phyloP scores from a whole-genome alignment of 2,113 vertebrate species.

The Nothocercus nigrocapillus region DNA sequence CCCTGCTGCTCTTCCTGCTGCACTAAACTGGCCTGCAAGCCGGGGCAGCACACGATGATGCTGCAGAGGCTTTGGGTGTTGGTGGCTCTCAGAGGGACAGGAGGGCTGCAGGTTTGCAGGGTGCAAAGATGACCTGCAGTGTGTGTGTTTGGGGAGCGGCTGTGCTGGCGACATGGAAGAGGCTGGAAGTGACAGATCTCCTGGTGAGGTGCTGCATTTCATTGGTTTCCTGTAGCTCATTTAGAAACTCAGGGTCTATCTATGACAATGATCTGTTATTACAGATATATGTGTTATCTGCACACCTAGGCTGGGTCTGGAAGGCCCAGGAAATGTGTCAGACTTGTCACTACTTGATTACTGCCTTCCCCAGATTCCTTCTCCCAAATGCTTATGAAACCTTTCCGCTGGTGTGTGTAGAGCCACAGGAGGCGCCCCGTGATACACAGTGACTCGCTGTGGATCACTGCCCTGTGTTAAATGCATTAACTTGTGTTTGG shows the following conservation, averaged over 20 bases:
- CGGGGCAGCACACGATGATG: not conserved
- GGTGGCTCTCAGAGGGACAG: not conserved
- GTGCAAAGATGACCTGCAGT: not conserved
- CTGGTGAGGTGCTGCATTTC: not conserved
- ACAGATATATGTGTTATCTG: not conserved
- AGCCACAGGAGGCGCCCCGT: not conserved
- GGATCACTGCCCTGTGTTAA: not conserved
- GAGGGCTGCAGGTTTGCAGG: not conserved
- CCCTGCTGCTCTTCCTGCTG: not conserved
- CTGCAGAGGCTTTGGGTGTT: not conserved
- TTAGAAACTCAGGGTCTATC: not conserved
- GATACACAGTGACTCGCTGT: accelerated
- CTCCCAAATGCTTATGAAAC: not conserved
- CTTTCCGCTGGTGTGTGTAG: not conserved
- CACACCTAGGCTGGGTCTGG: conserved; percentile 9
- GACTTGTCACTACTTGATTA: conserved; percentile 40
- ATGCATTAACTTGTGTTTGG: not conserved
- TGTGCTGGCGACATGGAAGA: not conserved
- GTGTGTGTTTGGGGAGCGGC: not conserved
- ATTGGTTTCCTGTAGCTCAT: not conserved
- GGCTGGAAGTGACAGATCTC: not conserved
- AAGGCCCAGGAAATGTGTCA: not conserved
- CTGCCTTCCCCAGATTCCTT: conserved; percentile 5
- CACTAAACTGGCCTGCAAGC: not conserved
- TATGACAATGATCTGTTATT: not conserved